Conservation (phyloP, 2,888 invertebrate species). For the Autographa gamma region DNA sequence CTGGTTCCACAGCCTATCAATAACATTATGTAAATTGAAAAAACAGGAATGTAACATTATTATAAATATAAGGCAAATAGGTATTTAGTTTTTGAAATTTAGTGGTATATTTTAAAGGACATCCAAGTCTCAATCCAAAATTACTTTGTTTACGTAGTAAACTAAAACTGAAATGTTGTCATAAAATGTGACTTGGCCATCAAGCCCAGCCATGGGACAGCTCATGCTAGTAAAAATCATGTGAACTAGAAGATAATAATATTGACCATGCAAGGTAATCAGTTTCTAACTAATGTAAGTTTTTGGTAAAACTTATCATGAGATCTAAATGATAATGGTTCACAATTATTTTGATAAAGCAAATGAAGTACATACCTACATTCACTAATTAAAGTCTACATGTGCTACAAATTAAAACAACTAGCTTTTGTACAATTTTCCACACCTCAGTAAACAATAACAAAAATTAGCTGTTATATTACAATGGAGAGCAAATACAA, state of each 20-base stretch:
- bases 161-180: neutral
- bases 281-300: neutral
- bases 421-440: neutral
- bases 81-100: too few relatives aligned
- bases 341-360: neutral
- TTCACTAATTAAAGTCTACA: neutral
- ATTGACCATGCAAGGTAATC: neutral
- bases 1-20: neutral
- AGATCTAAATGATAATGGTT: constrained; percentile 1
- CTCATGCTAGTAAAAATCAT: neutral
- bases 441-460: constrained; percentile 12
- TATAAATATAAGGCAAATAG: neutral
- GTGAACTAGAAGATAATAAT: neutral
- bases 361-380: neutral
- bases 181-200: too few relatives aligned
- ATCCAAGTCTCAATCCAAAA: neutral
- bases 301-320: neutral
- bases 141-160: neutral
- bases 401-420: neutral
- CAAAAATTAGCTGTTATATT: constrained; percentile 21
- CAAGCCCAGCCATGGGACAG: neutral
- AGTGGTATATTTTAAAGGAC: too few relatives aligned
- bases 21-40: neutral
- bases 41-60: neutral
- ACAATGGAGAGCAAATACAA: constrained; percentile 42